These are phyloP conservation scores for Choristoneura rosaceana DNA, from an alignment of 2,888 invertebrate species.

Conservation along the genomic window DNA sequence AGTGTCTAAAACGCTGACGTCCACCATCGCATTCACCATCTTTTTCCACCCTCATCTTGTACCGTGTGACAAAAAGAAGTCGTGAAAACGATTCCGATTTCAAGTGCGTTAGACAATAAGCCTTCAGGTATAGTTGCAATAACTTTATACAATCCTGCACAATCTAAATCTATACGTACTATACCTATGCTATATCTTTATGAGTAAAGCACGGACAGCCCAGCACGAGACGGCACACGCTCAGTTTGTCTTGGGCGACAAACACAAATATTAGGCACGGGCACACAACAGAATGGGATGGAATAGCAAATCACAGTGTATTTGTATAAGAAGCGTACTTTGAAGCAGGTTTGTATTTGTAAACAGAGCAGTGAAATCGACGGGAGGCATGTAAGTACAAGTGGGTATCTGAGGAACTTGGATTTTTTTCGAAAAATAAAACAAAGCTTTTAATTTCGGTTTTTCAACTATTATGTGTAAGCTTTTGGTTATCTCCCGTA, in stretches of 20 bases:
- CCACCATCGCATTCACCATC: too few species aligned
- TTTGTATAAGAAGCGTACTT: conserved; percentile 76
- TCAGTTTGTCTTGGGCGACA: conserved; percentile 75
- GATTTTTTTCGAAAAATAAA: not conserved
- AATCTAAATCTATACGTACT: not conserved
- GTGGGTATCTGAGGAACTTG: conserved; percentile 4
- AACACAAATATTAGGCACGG: conserved; percentile 79
- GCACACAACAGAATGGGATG: conserved; percentile 77
- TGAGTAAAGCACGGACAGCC: conserved; percentile 46
- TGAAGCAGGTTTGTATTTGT: conserved; percentile 71
- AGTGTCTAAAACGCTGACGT: too few species aligned
- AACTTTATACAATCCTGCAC: not conserved
- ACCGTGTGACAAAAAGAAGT: too few species aligned
- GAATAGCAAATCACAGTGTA: conserved; percentile 80
- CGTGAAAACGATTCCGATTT: too few species aligned
- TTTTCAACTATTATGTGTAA: too few species aligned
- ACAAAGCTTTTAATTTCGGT: not conserved
- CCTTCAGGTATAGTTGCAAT: not conserved
- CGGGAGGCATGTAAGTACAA: conserved; percentile 20
- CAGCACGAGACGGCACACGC: conserved; percentile 58
- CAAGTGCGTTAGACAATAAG: too few species aligned
- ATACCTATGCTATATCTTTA: conserved; percentile 19
- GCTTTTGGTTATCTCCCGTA: too few species aligned
- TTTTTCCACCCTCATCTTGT: not conserved
- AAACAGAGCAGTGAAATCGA: conserved; percentile 65